Evolutionary conservation across 2,113 vertebrate genomes (phyloP).

Genomic region (Rhagologus leucostigma): DNA sequence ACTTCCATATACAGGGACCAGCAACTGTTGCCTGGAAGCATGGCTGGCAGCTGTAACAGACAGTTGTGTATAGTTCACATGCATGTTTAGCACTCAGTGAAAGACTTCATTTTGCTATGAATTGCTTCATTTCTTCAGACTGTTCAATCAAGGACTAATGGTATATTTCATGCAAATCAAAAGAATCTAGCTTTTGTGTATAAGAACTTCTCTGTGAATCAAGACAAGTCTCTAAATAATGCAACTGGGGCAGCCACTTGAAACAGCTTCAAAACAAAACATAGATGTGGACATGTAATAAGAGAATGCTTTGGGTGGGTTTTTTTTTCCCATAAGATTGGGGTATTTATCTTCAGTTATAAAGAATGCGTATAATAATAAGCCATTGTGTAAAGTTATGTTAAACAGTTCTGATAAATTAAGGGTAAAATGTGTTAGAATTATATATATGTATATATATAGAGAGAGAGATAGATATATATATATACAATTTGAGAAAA

Average conservation of each 20-base stretch:
- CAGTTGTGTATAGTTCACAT: no score
- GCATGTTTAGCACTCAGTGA: background rate
- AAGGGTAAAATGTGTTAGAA: background rate
- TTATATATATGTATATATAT: no score
- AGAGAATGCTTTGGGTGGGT: rapidly evolving
- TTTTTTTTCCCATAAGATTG: background rate
- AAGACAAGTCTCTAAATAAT: background rate
- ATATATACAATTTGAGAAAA: background rate
- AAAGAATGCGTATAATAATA: background rate
- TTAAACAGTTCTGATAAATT: background rate
- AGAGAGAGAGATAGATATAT: no score
- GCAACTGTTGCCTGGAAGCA: background rate
- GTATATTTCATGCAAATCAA: background rate
- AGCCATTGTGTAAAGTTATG: background rate
- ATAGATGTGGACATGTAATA: background rate
- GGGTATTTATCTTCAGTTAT: background rate
- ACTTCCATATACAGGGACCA: background rate
- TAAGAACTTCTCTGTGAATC: background rate
- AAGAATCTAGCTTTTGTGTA: background rate
- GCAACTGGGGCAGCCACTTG: background rate
- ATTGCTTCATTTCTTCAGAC: background rate
- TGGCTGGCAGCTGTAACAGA: background rate
- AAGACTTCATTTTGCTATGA: background rate
- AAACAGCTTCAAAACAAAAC: background rate
- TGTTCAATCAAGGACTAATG: background rate